Conservation (phyloP, 2,888 invertebrate species). For the Platycheirus albimanus region DNA sequence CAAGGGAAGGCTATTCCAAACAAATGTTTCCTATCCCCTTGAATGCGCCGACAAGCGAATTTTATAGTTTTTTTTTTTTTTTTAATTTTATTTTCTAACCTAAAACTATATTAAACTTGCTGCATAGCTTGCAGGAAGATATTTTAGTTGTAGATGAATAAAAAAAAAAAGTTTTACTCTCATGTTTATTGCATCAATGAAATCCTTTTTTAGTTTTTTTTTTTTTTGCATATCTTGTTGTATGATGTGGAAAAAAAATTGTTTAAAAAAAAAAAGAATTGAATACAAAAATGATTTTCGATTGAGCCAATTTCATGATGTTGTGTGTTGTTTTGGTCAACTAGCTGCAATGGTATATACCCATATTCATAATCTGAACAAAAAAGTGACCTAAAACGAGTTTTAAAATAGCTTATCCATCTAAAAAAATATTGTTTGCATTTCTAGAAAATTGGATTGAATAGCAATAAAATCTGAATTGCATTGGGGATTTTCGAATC, state of each 20-base stretch:
- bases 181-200: slow-evolving; percentile 28
- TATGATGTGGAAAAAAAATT: background rate
- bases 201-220: background rate
- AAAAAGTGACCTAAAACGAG: background rate
- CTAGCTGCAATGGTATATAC: background rate
- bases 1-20: slow-evolving; percentile 5
- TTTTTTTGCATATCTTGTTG: background rate
- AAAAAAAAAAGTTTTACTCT: slow-evolving; percentile 8
- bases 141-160: background rate
- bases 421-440: background rate
- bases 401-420: slow-evolving; percentile 3
- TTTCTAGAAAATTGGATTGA: background rate
- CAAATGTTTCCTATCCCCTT: slow-evolving; percentile 39
- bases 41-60: slow-evolving; percentile 25
- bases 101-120: slow-evolving; percentile 34
- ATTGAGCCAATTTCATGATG: background rate
- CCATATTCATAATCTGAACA: slow-evolving; percentile 15
- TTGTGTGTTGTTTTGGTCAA: background rate
- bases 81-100: slow-evolving; percentile 20
- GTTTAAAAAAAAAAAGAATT: background rate
- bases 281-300: background rate
- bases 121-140: slow-evolving; percentile 36
- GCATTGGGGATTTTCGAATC: background rate
- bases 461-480: background rate
- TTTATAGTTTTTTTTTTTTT: slow-evolving; percentile 1